These are phyloP conservation scores for Ceyx margarethae DNA, from an alignment of 2,113 vertebrate species.

Conservation along the genomic window DNA sequence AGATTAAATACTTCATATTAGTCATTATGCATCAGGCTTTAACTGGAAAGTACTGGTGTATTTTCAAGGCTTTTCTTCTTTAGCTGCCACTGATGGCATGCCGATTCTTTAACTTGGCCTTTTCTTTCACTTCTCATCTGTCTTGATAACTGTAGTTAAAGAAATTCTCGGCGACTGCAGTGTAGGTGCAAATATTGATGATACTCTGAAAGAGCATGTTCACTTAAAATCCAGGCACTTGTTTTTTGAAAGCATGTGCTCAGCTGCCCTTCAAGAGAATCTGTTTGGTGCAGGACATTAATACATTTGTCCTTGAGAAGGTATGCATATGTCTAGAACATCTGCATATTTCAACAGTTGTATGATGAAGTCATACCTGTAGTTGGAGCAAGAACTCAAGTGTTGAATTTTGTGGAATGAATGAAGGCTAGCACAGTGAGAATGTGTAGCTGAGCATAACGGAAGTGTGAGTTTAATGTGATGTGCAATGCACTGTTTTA, in stretches of 20 bases:
- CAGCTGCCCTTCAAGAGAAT: background rate
- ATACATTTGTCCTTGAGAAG: background rate
- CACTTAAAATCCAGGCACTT: background rate
- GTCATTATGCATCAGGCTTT: accelerated
- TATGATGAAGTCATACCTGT: background rate
- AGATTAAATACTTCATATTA: background rate
- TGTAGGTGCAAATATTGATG: background rate
- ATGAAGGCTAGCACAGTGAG: background rate
- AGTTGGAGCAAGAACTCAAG: background rate
- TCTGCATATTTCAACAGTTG: background rate
- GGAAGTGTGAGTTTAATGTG: background rate
- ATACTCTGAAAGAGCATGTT: background rate
- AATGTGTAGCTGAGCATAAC: background rate
- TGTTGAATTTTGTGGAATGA: background rate
- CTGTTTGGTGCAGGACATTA: background rate
- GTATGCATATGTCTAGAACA: background rate
- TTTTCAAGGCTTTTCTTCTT: background rate
- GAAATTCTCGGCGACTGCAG: background rate
- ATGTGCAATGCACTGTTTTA: background rate
- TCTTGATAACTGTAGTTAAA: background rate
- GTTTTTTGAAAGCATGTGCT: background rate
- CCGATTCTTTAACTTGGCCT: background rate
- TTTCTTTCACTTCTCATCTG: background rate
- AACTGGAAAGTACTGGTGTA: background rate
- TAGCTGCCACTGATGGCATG: background rate